Percentiles rank a stretch among this genome's conserved stretches.
Conservation (phyloP, 2,888 invertebrate species). For the Helobdella robusta region DNA sequence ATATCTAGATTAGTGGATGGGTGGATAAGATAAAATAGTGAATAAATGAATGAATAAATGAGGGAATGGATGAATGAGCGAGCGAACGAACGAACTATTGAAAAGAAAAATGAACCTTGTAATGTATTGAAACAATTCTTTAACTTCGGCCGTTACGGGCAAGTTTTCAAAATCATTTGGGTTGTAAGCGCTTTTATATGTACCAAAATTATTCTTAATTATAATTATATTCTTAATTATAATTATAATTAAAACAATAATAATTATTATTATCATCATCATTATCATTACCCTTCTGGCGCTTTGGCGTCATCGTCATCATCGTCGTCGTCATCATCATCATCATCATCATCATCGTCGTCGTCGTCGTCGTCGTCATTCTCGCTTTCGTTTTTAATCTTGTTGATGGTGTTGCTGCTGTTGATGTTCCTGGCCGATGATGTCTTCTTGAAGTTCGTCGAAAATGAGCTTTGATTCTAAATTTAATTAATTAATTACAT, state of each 20-base stretch:
- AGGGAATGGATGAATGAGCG: background rate
- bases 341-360: conserved; percentile 19
- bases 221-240: background rate
- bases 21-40: background rate
- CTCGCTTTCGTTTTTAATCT: background rate
- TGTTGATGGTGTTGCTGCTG: background rate
- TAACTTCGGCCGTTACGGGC: conserved; percentile 71
- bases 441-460: background rate
- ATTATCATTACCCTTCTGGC: conserved; percentile 34
- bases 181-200: conserved; percentile 58
- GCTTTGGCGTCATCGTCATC: conserved; percentile 38
- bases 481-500: background rate
- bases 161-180: conserved; percentile 73
- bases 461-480: background rate
- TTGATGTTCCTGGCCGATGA: background rate
- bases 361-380: conserved; percentile 13
- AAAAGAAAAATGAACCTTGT: conserved; percentile 57
- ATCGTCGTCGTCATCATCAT: conserved; percentile 39
- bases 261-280: background rate
- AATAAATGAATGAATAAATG: no score
- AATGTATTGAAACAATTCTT: conserved; percentile 85
- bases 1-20: conserved; percentile 57
- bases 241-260: background rate
- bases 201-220: background rate
- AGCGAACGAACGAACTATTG: background rate